These are phyloP conservation scores for Parauchenoglanis punctatus DNA, from an alignment of 2,797 vertebrate genomes.

Conservation along the genomic window DNA sequence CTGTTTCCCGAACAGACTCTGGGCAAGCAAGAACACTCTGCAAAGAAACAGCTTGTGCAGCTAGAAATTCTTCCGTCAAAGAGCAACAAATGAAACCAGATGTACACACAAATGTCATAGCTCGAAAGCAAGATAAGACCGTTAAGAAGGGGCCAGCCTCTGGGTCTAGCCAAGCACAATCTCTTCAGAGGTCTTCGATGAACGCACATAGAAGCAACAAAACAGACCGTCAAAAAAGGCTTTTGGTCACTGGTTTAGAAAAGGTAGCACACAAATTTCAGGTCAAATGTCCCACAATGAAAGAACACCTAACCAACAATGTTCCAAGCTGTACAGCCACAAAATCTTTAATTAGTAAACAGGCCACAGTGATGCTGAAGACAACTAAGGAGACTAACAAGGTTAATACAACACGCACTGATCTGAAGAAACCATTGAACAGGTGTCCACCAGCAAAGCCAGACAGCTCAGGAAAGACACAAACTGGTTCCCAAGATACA, in stretches of 20 bases:
- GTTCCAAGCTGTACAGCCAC: not conserved
- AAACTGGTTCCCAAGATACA: not conserved
- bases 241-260: not conserved
- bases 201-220: not conserved
- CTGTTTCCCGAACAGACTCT: not conserved
- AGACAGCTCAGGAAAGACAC: not conserved
- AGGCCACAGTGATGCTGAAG: not conserved
- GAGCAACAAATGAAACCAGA: not conserved
- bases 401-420: not conserved
- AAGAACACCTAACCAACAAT: not conserved
- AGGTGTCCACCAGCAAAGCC: not conserved
- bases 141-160: conserved; percentile 8
- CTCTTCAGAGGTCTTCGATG: not conserved
- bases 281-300: not conserved
- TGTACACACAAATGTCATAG: not conserved
- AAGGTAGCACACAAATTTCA: not conserved
- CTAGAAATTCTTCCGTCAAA: conserved; percentile 12
- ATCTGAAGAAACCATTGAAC: not conserved
- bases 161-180: not conserved
- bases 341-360: not conserved
- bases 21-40: not conserved
- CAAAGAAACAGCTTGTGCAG: not conserved
- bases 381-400: not conserved
- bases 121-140: conserved; percentile 7
- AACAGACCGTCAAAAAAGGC: not conserved